phyloP scores from a whole-genome alignment of 2,113 vertebrate genomes.

The Leiothrix lutea region DNA sequence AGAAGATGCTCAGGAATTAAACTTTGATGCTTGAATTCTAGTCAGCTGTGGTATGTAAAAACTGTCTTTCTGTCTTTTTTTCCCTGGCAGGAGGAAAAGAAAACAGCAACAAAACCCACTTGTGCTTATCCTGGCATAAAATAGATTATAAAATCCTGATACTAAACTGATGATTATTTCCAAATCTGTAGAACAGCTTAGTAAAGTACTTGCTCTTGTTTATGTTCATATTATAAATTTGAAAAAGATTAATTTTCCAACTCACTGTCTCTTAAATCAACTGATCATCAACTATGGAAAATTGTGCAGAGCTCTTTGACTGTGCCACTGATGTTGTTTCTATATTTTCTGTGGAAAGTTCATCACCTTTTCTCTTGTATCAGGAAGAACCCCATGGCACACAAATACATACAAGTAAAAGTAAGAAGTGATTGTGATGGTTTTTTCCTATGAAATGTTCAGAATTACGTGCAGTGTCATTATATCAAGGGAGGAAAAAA shows the following conservation, averaged over 20 bases:
- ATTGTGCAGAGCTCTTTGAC: not conserved
- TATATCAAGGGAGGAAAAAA: not conserved
- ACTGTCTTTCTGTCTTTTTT: not conserved
- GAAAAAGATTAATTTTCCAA: constrained; percentile 12
- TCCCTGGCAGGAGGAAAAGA: not conserved
- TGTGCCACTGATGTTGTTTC: not conserved
- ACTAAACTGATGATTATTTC: not conserved
- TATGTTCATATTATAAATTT: not conserved
- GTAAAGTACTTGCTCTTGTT: not conserved
- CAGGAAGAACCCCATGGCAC: not conserved
- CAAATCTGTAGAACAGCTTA: not conserved
- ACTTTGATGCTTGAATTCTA: not conserved
- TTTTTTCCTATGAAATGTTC: not conserved
- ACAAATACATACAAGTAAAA: not conserved
- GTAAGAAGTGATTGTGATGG: not conserved
- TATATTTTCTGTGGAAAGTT: not conserved
- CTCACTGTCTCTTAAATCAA: constrained; percentile 8
- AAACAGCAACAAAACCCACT: not conserved
- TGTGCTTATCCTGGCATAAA: not conserved
- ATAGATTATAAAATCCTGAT: not conserved
- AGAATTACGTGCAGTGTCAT: not conserved
- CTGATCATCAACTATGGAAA: not conserved
- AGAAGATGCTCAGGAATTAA: not conserved
- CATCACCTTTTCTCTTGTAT: not conserved
- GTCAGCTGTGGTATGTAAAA: not conserved